Conservation (phyloP, 2,888 invertebrate species). For the Pollenia griseotomentosa region DNA sequence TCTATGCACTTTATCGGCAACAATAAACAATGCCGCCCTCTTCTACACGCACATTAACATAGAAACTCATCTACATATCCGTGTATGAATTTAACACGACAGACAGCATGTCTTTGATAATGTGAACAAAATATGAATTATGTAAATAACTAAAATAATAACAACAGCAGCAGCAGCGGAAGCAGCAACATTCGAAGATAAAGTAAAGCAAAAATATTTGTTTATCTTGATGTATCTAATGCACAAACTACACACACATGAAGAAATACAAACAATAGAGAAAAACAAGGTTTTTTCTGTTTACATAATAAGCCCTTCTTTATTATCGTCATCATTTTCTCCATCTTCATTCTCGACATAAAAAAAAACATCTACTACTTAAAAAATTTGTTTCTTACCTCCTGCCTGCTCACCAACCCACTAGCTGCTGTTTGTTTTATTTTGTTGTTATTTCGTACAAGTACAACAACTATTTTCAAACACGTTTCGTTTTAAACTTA, state of each 20-base stretch:
- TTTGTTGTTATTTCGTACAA: constrained; percentile 4
- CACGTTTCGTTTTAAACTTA: constrained; percentile 16
- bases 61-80: constrained; percentile 20
- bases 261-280: constrained; percentile 4
- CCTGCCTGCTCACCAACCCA: background rate
- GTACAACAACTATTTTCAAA: background rate
- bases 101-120: constrained; percentile 54
- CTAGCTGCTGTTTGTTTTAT: background rate
- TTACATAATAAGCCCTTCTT: constrained; percentile 61
- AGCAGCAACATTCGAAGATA: constrained; percentile 16
- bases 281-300: constrained; percentile 43
- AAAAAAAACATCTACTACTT: background rate
- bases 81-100: background rate
- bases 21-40: background rate
- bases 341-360: background rate
- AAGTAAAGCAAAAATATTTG: constrained; percentile 31
- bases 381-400: background rate
- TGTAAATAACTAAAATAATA: constrained; percentile 26
- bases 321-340: constrained; percentile 29
- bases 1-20: constrained; percentile 29
- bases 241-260: constrained; percentile 74
- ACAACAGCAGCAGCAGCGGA: constrained; percentile 12
- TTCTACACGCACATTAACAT: background rate
- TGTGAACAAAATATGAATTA: constrained; percentile 20
- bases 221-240: constrained; percentile 44